Evolutionary conservation across 2,888 invertebrate species (phyloP), one percentile per base, ranked within the genome.

Genomic region (Drosophila peninsularis): DNA sequence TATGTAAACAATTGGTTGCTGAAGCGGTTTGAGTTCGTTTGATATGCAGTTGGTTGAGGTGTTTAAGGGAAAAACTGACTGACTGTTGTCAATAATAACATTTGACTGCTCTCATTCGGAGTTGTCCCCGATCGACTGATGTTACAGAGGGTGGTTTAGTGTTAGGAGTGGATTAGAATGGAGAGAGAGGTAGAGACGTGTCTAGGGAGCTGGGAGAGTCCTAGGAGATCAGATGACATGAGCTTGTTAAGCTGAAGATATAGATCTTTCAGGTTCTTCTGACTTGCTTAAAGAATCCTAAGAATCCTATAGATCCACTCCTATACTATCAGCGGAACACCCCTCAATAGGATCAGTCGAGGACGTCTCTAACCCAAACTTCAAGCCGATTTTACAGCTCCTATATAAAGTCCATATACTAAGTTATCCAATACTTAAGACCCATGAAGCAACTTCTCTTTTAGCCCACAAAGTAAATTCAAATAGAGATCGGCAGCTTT

Each of bases 1-100:
- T 70, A 65, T 62, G 77, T 65, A 82, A 73, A 83, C 73, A 82
- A 77, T 75, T 70, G 60, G 69, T 44, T 58, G 77, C 50, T 49
- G 47, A 63, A 36, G 50, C 34, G 24, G 36, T 21, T 61, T 53
- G 41, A 47, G 44, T 42, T 53, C 56, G 42, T 52, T 71, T 39
- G 41, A 44, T 47, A 45, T 42, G 44, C 24, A 58, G 14, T 54
- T 14, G 1, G 10, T 30, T 6, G 10, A 11, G 41, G 19, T 19
- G 39, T 39, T 30, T 37, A 27, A 39, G n/a, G 17, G 17, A 10
- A 32, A 32, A 21, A 19, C 14, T 36, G 56, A 45, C 45, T 56
- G 56, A 34, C 44, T 36, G 45, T 45, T 24, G 24, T 56, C 34
- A 34, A 54, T 41, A 41, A 41, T 14, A 32, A 19, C 41, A 42